Evolutionary conservation across 2,797 vertebrate genomes (phyloP), one percentile per base, ranked within the genome.

Genomic region (Loris lydekkerianus): DNA sequence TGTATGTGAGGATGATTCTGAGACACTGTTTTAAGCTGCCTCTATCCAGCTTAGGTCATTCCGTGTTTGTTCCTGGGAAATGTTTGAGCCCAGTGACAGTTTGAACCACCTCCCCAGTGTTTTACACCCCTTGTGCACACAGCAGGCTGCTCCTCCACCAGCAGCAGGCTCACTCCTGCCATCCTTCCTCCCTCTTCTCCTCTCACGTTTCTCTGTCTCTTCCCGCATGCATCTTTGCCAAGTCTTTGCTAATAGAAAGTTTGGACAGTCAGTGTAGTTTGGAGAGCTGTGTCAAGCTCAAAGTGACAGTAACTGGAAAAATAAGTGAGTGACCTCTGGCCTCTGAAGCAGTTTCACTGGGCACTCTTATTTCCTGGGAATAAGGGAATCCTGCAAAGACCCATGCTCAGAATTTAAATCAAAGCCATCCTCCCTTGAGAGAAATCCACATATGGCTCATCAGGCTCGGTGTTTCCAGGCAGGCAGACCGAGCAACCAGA

Each of bases 371-470:
- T 73, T 96, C 14, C 18, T 65, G 5, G 83, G 29, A 69, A 2
- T 1, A 23, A 43, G 37, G 23, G 10, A 43, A 49, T 53, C 25
- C 56, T 89, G 2, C 18, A 70, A 85, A 93, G 49, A 83, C 20
- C 13, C 15, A 37, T 13, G 1, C 14, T 91, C 53, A 93, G 56
- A 96, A 92, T 91, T 86, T 73, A 94, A 96, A 95, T 70, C 37
- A 82, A 86, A 90, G 18, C 81, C 31, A 0, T 18, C 20, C 7
- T 60, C 27, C 21, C 46, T 40, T 3, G 14, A 88, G 67, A 49
- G 63, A 80, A 80, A 75, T 63, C 69, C 88, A 34, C 31, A 25
- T 90, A 13, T 65, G 46, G 29, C 83, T 89, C 27, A 20, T 76
- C 76, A 61, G 53, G 23, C 40, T 69, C 61, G 53, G 18, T 25